Percentiles rank a stretch among this genome's conserved stretches.
phyloP scores from a whole-genome alignment of 2,888 invertebrate genomes.

The Petrolisthes manimaculis region DNA sequence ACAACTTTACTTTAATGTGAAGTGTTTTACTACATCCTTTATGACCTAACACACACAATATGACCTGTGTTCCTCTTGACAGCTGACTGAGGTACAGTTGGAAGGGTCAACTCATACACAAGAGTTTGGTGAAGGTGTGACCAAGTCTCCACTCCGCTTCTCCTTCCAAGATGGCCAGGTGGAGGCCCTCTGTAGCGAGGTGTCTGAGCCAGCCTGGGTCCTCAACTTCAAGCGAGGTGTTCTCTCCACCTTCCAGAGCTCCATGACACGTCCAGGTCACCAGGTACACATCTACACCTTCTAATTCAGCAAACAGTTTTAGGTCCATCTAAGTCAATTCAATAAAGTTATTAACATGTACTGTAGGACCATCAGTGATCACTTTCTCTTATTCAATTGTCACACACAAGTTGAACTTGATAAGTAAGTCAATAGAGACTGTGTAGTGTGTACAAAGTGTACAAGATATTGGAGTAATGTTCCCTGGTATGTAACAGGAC shows the following conservation, averaged over 20 bases:
- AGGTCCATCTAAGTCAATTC: too few species aligned
- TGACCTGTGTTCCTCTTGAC: not conserved
- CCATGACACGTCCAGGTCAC: slow-evolving; percentile 68
- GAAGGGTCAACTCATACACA: slow-evolving; percentile 45
- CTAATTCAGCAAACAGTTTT: too few species aligned
- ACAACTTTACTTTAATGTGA: not conserved
- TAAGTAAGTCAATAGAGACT: too few species aligned
- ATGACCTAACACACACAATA: too few species aligned
- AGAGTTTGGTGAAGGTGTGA: slow-evolving; percentile 51
- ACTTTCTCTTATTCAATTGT: too few species aligned
- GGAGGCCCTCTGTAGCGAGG: slow-evolving; percentile 71
- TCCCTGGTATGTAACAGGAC: slow-evolving; percentile 14
- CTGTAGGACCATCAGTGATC: too few species aligned
- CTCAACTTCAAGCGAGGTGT: slow-evolving; percentile 74
- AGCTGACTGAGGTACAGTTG: slow-evolving; percentile 59
- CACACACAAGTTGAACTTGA: too few species aligned
- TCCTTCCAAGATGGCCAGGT: slow-evolving; percentile 72
- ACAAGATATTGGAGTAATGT: too few species aligned
- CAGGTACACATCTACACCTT: not conserved
- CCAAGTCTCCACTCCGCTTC: slow-evolving; percentile 67
- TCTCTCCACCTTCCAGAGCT: slow-evolving; percentile 73
- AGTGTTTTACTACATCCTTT: too few species aligned
- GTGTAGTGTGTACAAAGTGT: too few species aligned
- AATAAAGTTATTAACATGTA: too few species aligned
- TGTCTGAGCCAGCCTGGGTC: slow-evolving; percentile 71